Percentiles rank a stretch among this genome's conserved stretches.
phyloP scores from a whole-genome alignment of 1,140 invertebrate genomes.

The Megalopta genalis region DNA sequence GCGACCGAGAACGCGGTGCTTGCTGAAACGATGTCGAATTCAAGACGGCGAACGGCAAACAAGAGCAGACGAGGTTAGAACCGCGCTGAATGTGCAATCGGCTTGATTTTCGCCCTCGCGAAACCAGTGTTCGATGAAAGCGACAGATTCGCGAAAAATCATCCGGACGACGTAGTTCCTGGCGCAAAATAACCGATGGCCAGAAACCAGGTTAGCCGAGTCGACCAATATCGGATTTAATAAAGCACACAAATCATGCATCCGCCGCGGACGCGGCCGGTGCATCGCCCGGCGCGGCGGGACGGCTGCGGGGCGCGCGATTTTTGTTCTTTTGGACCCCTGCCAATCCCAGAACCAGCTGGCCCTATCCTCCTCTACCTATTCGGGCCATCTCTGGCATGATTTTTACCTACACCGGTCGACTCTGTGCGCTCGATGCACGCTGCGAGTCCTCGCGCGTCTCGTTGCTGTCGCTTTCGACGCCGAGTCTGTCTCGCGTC shows the following conservation, averaged over 20 bases:
- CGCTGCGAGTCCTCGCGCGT: neutral
- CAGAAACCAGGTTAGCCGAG: conserved; percentile 54
- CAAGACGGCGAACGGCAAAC: too few relatives aligned
- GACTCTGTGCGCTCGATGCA: neutral
- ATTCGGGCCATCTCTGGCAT: neutral
- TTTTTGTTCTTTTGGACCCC: conserved; percentile 63
- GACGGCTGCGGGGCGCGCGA: conserved; percentile 33
- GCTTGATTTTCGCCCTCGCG: neutral
- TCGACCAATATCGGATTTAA: conserved; percentile 70
- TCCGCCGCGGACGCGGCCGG: conserved; percentile 27
- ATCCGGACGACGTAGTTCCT: conserved; percentile 17
- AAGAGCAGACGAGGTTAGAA: too few relatives aligned
- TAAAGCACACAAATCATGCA: conserved; percentile 70
- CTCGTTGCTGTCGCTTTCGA: neutral
- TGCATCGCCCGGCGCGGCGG: conserved; percentile 53
- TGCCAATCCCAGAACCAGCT: conserved; percentile 65
- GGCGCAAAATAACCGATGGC: conserved; percentile 57
- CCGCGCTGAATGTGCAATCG: neutral
- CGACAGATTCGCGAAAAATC: conserved; percentile 16
- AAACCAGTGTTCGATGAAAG: neutral
- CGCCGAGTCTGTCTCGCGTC: neutral
- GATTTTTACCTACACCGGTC: neutral
- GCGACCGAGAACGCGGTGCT: too few relatives aligned
- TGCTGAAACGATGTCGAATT: too few relatives aligned
- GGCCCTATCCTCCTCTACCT: conserved; percentile 38